Percentiles rank a stretch among this genome's conserved stretches.
Evolutionary conservation across 1,140 invertebrate genomes (phyloP).

Genomic region (Rhopalosiphum maidis): DNA sequence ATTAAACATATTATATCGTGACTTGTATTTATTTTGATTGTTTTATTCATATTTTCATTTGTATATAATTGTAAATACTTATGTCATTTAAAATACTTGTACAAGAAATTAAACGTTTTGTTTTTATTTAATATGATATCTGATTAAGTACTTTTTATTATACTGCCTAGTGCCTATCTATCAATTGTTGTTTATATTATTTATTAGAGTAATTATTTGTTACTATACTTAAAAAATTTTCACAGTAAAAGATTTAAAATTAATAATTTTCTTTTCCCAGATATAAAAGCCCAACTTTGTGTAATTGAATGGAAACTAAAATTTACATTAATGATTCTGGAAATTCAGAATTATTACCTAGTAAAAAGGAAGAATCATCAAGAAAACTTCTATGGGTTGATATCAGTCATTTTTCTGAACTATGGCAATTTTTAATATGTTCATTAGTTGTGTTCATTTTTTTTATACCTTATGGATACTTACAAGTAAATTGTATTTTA

Average conservation of each 20-base stretch:
- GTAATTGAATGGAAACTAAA: conserved; percentile 51
- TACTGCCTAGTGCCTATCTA: too few species aligned
- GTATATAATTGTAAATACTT: neutral
- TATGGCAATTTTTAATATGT: conserved; percentile 78
- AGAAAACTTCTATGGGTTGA: conserved; percentile 73
- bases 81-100: neutral
- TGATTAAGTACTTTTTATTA: neutral
- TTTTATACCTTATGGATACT: conserved; percentile 89
- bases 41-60: too few species aligned
- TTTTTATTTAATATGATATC: neutral
- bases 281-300: neutral
- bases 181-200: neutral
- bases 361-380: conserved; percentile 30
- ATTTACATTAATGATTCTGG: conserved; percentile 7
- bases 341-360: conserved; percentile 17
- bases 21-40: too few species aligned
- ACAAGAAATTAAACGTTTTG: neutral
- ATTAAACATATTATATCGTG: too few species aligned
- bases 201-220: neutral
- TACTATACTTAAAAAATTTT: neutral
- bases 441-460: conserved; percentile 83
- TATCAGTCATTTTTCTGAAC: conserved; percentile 71
- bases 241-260: neutral
- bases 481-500: conserved; percentile 69
- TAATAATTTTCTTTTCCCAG: neutral